Percentiles rank a stretch among this genome's conserved stretches.
These are phyloP conservation scores for Embiotoca jacksoni DNA, from an alignment of 2,113 vertebrate genomes.

Conservation along the genomic window DNA sequence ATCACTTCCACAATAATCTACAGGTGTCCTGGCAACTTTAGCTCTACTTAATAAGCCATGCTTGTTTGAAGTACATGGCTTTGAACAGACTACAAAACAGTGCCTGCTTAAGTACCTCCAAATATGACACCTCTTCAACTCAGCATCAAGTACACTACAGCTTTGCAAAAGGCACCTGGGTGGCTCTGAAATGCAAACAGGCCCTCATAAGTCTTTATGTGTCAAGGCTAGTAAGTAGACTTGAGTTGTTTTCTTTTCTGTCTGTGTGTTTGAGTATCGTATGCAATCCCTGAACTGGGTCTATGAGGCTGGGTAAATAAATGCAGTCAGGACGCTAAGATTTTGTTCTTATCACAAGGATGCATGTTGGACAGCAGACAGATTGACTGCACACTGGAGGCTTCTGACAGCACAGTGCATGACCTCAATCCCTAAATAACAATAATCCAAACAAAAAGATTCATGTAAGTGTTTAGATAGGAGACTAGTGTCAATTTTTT, in stretches of 20 bases:
- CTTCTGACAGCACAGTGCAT: neutral
- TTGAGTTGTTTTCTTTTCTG: conserved; percentile 66
- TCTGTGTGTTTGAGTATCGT: conserved; percentile 52
- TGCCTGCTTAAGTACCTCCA: conserved; percentile 76
- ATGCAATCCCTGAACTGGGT: conserved; percentile 51
- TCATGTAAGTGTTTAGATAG: neutral
- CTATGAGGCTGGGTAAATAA: conserved; percentile 66
- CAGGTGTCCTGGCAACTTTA: conserved; percentile 81
- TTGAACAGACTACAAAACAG: conserved; percentile 82
- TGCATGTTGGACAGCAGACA: conserved; percentile 33
- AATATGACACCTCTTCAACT: conserved; percentile 80
- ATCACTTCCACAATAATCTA: conserved; percentile 70
- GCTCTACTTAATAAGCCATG: conserved; percentile 75
- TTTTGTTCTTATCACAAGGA: conserved; percentile 57
- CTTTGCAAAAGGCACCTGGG: conserved; percentile 78
- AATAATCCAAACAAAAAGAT: conserved; percentile 27
- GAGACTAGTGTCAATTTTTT: neutral
- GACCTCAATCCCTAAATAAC: conserved; percentile 28
- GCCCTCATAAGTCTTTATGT: conserved; percentile 73
- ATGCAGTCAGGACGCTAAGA: conserved; percentile 58
- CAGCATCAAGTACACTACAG: conserved; percentile 76
- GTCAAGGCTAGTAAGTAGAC: conserved; percentile 72
- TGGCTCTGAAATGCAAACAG: conserved; percentile 81
- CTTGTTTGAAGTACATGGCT: conserved; percentile 77
- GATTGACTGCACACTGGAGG: conserved; percentile 35